These are phyloP conservation scores for Drosophila rhopaloa DNA, from an alignment of 1,140 invertebrate genomes.

Conservation along the genomic window DNA sequence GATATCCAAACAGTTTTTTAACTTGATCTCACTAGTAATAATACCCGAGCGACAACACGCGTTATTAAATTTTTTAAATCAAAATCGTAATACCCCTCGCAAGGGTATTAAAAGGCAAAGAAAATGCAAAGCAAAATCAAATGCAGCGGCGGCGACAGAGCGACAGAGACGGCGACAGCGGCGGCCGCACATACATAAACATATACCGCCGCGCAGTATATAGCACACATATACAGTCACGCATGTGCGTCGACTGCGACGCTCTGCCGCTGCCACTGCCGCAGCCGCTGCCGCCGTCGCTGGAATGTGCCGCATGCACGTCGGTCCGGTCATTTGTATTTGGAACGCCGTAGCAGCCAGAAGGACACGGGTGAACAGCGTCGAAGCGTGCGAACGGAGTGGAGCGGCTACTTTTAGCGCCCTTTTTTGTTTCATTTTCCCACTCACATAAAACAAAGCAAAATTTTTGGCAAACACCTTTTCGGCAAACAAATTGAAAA, in stretches of 20 bases:
- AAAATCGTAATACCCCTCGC: too few relatives aligned
- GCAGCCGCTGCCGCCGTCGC: conserved; percentile 28
- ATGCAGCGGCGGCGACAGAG: conserved; percentile 50
- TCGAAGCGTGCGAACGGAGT: conserved; percentile 75
- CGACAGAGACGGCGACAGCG: conserved; percentile 29
- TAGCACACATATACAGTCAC: conserved; percentile 44
- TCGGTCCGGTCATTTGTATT: conserved; percentile 76
- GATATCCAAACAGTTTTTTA: too few relatives aligned
- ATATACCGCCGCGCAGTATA: conserved; percentile 27
- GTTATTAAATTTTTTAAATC: neutral
- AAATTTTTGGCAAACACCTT: conserved; percentile 66
- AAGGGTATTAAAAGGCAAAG: conserved; percentile 12
- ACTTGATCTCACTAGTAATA: too few relatives aligned
- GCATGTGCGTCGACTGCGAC: conserved; percentile 49
- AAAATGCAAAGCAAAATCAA: conserved; percentile 70
- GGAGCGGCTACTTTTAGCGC: conserved; percentile 82
- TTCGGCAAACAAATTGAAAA: conserved; percentile 58
- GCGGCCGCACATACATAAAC: conserved; percentile 13
- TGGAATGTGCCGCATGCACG: conserved; percentile 69
- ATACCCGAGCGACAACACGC: too few relatives aligned
- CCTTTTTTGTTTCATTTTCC: conserved; percentile 82
- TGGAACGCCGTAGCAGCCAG: conserved; percentile 82
- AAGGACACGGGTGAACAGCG: conserved; percentile 70
- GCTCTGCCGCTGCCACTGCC: conserved; percentile 26
- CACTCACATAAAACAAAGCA: conserved; percentile 45